Evolutionary conservation across 30 jellyfish, hydroid and myxozoan species (phyloP).

Genomic region (Hydractinia symbiolongicarpus): DNA sequence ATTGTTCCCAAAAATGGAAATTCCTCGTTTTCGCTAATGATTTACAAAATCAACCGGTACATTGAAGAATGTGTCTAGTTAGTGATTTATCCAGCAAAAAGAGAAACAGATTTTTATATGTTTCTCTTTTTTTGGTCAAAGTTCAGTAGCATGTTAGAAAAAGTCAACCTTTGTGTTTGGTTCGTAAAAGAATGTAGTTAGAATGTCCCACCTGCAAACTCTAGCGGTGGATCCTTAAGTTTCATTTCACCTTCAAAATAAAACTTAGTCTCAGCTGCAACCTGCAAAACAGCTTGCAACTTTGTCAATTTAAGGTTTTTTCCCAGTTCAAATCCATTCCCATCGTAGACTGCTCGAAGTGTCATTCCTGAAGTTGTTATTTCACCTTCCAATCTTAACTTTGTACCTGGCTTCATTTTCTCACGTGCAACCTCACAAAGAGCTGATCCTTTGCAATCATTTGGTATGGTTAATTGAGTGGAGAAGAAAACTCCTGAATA

Average conservation of each 20-base stretch:
- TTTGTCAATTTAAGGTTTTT: conserved; percentile 31
- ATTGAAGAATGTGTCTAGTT: too few species aligned
- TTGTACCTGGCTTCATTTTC: conserved; percentile 21
- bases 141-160: too few species aligned
- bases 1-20: too few species aligned
- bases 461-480: conserved; percentile 59
- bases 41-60: too few species aligned
- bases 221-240: conserved; percentile 38
- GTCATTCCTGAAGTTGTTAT: conserved; percentile 44
- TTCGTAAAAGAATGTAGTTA: too few species aligned
- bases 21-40: too few species aligned
- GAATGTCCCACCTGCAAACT: conserved; percentile 41
- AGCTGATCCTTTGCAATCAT: conserved; percentile 66
- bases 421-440: conserved; percentile 67
- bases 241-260: conserved; percentile 41
- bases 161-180: too few species aligned
- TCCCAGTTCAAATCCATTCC: conserved; percentile 54
- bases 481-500: conserved; percentile 52
- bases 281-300: conserved; percentile 36
- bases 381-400: conserved; percentile 35
- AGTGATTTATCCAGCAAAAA: too few species aligned
- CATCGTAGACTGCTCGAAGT: conserved; percentile 56
- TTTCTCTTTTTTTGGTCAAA: too few species aligned
- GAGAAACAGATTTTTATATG: too few species aligned
- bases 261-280: conserved; percentile 53